Evolutionary conservation across 2,888 invertebrate genomes (phyloP).

Genomic region (Xestia xanthographa): DNA sequence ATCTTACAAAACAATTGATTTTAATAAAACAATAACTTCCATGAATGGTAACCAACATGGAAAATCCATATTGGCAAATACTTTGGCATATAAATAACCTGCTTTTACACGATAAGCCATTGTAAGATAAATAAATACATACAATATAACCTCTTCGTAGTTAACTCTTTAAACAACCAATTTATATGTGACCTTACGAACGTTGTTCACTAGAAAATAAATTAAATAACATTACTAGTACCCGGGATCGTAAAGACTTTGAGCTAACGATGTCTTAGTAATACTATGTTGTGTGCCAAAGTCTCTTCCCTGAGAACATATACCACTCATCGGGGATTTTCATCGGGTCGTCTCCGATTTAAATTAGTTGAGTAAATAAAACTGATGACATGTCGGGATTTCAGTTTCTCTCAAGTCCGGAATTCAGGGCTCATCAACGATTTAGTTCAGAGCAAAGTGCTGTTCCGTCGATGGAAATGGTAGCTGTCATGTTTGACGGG

Average conservation of each 20-base stretch:
- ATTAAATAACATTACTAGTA: constrained; percentile 59
- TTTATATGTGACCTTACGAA: constrained; percentile 62
- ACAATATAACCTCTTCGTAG: constrained; percentile 52
- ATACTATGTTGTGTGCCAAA: constrained; percentile 49
- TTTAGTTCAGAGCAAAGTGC: constrained; percentile 31
- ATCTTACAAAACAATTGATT: constrained; percentile 11
- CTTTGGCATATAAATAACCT: constrained; percentile 41
- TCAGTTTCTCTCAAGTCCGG: constrained; percentile 40
- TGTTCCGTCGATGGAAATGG: constrained; percentile 12
- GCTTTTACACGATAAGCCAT: constrained; percentile 26
- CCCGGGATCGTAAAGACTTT: constrained; percentile 54
- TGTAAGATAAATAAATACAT: constrained; percentile 39
- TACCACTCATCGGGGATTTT: constrained; percentile 45
- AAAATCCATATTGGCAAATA: constrained; percentile 37
- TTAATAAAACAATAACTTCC: constrained; percentile 13
- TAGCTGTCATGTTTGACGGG: constrained; percentile 29
- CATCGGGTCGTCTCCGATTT: constrained; percentile 43
- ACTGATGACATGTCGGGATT: constrained; percentile 43
- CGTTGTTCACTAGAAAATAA: constrained; percentile 61
- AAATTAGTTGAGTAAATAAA: constrained; percentile 59
- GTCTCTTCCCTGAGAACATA: constrained; percentile 37
- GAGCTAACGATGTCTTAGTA: constrained; percentile 41
- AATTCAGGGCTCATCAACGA: constrained; percentile 42
- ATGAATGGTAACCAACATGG: constrained; percentile 22
- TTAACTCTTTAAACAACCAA: constrained; percentile 60